Conservation (phyloP, 2,113 vertebrate species). For the Leucoraja erinaceus region DNA sequence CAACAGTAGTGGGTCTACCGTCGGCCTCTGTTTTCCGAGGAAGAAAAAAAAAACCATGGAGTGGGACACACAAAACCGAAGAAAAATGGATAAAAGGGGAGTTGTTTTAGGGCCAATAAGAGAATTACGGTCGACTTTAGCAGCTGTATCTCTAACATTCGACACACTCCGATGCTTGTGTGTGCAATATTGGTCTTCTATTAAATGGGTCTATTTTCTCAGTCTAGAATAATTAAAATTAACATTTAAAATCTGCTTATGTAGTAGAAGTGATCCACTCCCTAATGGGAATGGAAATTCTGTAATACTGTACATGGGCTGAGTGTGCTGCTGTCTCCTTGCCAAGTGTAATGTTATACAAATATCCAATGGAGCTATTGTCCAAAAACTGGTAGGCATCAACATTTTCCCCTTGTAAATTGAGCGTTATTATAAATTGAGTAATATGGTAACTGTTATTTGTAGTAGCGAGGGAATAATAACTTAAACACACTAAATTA, state of each 20-base stretch:
- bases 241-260: conserved; percentile 34
- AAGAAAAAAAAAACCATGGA: conserved; percentile 5
- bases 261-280: conserved; percentile 35
- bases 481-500: conserved; percentile 39
- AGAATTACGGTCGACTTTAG: not conserved
- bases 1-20: not conserved
- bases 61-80: not conserved
- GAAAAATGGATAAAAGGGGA: not conserved
- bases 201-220: conserved; percentile 17
- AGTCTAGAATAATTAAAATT: conserved; percentile 37
- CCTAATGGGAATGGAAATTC: conserved; percentile 36
- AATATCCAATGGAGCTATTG: conserved; percentile 38
- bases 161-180: not conserved
- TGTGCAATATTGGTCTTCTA: conserved; percentile 17
- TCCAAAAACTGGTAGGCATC: conserved; percentile 37
- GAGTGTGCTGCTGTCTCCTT: conserved; percentile 29
- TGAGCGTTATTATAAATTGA: conserved; percentile 38
- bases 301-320: conserved; percentile 23
- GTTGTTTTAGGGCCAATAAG: conserved; percentile 1
- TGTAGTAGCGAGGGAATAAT: conserved; percentile 36
- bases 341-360: conserved; percentile 38
- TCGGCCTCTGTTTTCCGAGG: not conserved
- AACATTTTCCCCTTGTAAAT: conserved; percentile 38
- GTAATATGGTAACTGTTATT: conserved; percentile 39
- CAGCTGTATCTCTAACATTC: conserved; percentile 9